Conservation (phyloP, 1,140 invertebrate genomes). For the Mactra quadrangularis region DNA sequence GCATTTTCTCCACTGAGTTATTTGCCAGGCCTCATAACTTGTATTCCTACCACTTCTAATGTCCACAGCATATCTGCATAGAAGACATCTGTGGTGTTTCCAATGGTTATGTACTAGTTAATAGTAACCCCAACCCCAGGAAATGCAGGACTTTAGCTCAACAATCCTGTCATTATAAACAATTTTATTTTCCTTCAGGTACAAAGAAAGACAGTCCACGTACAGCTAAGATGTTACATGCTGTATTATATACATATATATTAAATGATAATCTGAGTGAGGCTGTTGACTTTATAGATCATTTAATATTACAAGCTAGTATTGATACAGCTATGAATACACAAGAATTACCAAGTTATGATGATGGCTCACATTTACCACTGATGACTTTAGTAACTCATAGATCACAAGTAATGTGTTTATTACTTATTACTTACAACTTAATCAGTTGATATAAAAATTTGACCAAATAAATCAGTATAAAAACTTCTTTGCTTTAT, state of each 20-base stretch:
- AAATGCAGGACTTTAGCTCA: neutral
- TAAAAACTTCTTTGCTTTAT: too few relatives aligned
- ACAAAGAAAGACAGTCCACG: conserved; percentile 53
- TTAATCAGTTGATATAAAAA: too few relatives aligned
- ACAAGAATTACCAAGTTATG: conserved; percentile 57
- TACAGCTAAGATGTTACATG: conserved; percentile 73
- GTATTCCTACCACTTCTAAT: too few relatives aligned
- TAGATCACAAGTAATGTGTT: conserved; percentile 71
- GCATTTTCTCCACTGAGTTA: too few relatives aligned
- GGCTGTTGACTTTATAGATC: conserved; percentile 78
- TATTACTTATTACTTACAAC: too few relatives aligned
- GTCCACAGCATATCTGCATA: too few relatives aligned
- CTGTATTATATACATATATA: conserved; percentile 80
- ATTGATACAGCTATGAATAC: conserved; percentile 62
- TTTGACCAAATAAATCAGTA: too few relatives aligned
- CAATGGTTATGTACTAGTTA: too few relatives aligned
- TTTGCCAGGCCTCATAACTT: too few relatives aligned
- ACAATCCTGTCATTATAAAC: neutral
- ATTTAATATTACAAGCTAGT: conserved; percentile 74
- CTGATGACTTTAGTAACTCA: conserved; percentile 76
- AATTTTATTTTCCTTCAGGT: neutral
- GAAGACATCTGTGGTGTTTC: too few relatives aligned
- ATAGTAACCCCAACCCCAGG: too few relatives aligned
- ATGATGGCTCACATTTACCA: conserved; percentile 63
- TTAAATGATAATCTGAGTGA: conserved; percentile 73